phyloP scores from a whole-genome alignment of 2,888 invertebrate genomes.

The Philereme vetulata region DNA sequence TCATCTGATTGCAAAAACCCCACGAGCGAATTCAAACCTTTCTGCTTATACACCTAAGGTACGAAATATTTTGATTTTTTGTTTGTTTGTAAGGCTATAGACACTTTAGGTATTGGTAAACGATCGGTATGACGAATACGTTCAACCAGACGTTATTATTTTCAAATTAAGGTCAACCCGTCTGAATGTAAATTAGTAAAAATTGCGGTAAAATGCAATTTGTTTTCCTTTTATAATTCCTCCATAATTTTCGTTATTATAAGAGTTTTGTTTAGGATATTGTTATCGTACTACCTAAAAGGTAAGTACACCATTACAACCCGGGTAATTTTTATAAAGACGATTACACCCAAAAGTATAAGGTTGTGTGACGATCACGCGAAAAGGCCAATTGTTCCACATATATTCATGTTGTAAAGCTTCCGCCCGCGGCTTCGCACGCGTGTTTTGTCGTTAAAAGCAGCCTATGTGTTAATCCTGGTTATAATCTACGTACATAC shows the following conservation, averaged over 20 bases:
- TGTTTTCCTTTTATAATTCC: neutral
- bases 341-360: too few relatives aligned
- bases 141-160: constrained; percentile 75
- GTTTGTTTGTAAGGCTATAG: neutral
- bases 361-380: too few relatives aligned
- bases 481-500: too few relatives aligned
- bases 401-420: too few relatives aligned
- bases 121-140: constrained; percentile 58
- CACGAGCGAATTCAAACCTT: constrained; percentile 16
- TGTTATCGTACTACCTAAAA: too few relatives aligned
- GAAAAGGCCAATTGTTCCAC: too few relatives aligned
- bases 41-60: neutral
- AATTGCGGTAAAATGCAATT: constrained; percentile 35
- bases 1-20: constrained; percentile 14
- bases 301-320: too few relatives aligned
- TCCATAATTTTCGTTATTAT: neutral
- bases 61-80: constrained; percentile 2
- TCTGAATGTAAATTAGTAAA: constrained; percentile 60
- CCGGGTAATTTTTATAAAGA: too few relatives aligned
- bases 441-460: too few relatives aligned
- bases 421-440: too few relatives aligned
- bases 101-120: constrained; percentile 37
- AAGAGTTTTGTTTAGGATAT: neutral
- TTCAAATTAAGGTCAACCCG: constrained; percentile 76
- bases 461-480: too few relatives aligned